These are phyloP conservation scores for Hydrozoanthus gracilis DNA, from an alignment of 92 coral and sea anemone species.

Conservation along the genomic window DNA sequence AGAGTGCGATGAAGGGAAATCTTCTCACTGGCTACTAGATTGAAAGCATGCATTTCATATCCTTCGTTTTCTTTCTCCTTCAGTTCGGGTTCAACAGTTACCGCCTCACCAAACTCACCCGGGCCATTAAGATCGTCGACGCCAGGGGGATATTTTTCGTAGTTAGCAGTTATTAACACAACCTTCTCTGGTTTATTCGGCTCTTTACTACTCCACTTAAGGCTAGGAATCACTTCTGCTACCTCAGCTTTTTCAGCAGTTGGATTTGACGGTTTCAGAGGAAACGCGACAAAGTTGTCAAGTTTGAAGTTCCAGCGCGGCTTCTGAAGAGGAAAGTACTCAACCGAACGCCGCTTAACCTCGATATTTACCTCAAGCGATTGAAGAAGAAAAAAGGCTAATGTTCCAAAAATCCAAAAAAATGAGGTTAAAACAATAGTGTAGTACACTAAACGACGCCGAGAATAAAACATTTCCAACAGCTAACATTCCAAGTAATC, in stretches of 20 bases:
- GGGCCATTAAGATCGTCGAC: slow-evolving; percentile 70
- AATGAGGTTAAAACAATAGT: slow-evolving; percentile 85
- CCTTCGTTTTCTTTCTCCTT: slow-evolving; percentile 79
- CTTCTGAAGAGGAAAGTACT: slow-evolving; percentile 63
- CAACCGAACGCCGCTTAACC: slow-evolving; percentile 75
- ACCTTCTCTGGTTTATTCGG: slow-evolving; percentile 40
- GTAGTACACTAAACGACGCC: slow-evolving; percentile 85
- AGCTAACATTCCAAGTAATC: background rate
- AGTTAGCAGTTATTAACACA: slow-evolving; percentile 65
- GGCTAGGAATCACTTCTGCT: slow-evolving; percentile 26
- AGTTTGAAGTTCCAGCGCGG: slow-evolving; percentile 71
- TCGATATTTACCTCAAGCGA: slow-evolving; percentile 87
- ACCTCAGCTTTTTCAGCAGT: slow-evolving; percentile 1
- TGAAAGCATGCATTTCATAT: slow-evolving; percentile 78
- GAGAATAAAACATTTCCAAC: slow-evolving; percentile 61
- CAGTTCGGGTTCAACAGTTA: slow-evolving; percentile 58
- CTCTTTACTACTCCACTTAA: slow-evolving; percentile 2
- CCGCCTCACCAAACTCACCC: slow-evolving; percentile 77
- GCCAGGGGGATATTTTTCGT: slow-evolving; percentile 76
- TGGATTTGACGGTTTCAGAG: slow-evolving; percentile 1
- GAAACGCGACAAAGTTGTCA: slow-evolving; percentile 14
- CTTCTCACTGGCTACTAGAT: slow-evolving; percentile 78
- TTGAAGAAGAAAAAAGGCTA: slow-evolving; percentile 84
- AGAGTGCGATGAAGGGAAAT: slow-evolving; percentile 79
- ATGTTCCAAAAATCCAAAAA: slow-evolving; percentile 93